Conservation (phyloP, 1,140 invertebrate species). For the Tyrophagus putrescentiae region DNA sequence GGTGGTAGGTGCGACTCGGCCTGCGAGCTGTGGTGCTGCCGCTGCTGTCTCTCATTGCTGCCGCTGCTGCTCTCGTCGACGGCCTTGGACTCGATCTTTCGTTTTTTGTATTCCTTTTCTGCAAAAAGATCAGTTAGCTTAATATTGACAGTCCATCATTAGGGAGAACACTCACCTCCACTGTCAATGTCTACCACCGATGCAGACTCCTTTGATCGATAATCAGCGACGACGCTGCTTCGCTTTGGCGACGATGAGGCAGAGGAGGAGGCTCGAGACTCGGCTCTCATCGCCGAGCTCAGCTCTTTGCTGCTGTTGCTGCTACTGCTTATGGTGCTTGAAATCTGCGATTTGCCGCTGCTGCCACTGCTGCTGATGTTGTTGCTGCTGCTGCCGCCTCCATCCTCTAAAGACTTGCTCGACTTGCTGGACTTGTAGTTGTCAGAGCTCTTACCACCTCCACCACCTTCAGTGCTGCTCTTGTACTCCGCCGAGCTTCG, state of each 20-base stretch:
- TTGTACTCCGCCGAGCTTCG: too few relatives aligned
- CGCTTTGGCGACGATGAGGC: constrained; percentile 5
- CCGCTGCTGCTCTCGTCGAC: neutral
- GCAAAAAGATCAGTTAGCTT: neutral
- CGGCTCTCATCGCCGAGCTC: constrained; percentile 7
- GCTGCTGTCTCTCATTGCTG: neutral
- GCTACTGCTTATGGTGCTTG: neutral
- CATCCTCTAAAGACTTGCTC: neutral
- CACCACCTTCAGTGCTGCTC: neutral
- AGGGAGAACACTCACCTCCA: neutral
- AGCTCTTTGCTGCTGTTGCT: neutral
- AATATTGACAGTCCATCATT: neutral
- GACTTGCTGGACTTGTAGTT: constrained; percentile 8
- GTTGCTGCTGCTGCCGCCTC: neutral
- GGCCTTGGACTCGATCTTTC: constrained; percentile 1
- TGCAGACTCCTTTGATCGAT: constrained; percentile 11
- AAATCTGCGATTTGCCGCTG: neutral
- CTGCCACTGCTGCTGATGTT: constrained; percentile 9
- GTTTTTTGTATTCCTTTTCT: constrained; percentile 18
- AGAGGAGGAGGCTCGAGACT: constrained; percentile 11
- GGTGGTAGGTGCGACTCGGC: neutral
- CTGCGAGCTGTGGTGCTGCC: neutral
- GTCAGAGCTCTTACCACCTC: neutral
- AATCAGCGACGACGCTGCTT: too few relatives aligned
- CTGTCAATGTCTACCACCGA: neutral